Evolutionary conservation across 2,797 vertebrate species (phyloP), one percentile per base, ranked within the genome.

Genomic region (Anguilla obscura): DNA sequence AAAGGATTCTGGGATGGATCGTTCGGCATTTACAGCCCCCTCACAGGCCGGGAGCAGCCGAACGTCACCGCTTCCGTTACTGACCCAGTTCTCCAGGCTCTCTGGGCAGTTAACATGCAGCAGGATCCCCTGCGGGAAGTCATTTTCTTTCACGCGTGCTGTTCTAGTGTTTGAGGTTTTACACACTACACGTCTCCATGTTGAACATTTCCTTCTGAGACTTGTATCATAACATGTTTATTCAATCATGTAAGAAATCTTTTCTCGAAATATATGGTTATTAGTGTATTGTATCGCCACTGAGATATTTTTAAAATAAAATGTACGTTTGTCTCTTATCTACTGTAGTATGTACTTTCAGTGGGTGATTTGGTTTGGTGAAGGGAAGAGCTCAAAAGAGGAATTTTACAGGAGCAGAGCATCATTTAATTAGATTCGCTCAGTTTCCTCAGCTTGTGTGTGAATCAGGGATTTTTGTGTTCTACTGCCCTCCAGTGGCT

Each of bases 261-360:
- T 98, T 98, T 95, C 95, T 94, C 94, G 96, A 94, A 98, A 98
- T 97, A 95, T 98, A 98, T 97, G 97, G 95, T 98, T 97, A 97
- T 97, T 27, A 97, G 97, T 98, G 97, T 98, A 97, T 97, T 96
- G 97, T 98, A 98, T 97, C 97, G 97, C 96, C 97, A 96, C 97
- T 98, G 97, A 96, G 97, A 97, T 98, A 98, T 99, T 99, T 99
- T 99, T 98, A 95, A 98, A 98, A 98, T 98, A 98, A 97, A 98
- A 95, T n/a, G 54, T 66, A 36, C 91, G 93, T 94, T 95, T 96
- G 96, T 97, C 97, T 97, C 96, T 96, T 96, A 97, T 93, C 90
- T 85, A 45, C 74, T 82, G 74, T 86, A 74, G 16, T 56, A 8
- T 12, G 54, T 18, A 33, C 52, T 45, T n/a, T 76, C 48, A 56